phyloP scores from a whole-genome alignment of 1,140 invertebrate genomes.

The Metopolophium dirhodum region DNA sequence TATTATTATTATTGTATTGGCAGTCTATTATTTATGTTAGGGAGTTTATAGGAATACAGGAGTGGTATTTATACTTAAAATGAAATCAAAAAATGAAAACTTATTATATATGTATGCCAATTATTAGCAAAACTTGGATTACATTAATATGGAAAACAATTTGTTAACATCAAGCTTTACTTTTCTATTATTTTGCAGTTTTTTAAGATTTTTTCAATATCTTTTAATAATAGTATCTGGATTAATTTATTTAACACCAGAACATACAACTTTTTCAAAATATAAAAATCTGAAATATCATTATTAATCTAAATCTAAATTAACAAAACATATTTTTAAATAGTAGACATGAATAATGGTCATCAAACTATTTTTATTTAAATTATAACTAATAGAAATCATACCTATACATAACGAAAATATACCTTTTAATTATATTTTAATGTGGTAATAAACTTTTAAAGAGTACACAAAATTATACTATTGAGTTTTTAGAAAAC shows the following conservation, averaged over 20 bases:
- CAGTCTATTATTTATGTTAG: background rate
- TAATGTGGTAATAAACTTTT: background rate
- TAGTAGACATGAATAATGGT: background rate
- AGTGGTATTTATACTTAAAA: background rate
- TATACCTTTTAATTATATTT: background rate
- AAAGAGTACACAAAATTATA: background rate
- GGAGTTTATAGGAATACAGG: background rate
- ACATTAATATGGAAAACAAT: background rate
- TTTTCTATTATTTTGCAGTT: background rate
- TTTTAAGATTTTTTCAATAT: background rate
- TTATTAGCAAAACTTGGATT: background rate
- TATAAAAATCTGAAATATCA: background rate
- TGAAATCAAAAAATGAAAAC: too few species aligned
- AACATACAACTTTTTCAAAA: background rate
- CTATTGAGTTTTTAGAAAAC: background rate
- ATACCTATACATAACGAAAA: background rate
- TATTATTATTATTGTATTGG: background rate
- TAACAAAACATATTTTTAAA: background rate
- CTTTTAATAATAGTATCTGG: background rate
- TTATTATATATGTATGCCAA: too few species aligned
- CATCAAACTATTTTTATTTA: background rate
- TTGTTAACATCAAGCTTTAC: background rate
- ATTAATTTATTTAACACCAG: background rate
- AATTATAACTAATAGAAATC: background rate
- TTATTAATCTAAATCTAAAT: background rate